Percentiles rank a stretch among this genome's conserved stretches.
These are phyloP conservation scores for Gryllus longicercus DNA, from an alignment of 2,888 invertebrate genomes.

Conservation along the genomic window DNA sequence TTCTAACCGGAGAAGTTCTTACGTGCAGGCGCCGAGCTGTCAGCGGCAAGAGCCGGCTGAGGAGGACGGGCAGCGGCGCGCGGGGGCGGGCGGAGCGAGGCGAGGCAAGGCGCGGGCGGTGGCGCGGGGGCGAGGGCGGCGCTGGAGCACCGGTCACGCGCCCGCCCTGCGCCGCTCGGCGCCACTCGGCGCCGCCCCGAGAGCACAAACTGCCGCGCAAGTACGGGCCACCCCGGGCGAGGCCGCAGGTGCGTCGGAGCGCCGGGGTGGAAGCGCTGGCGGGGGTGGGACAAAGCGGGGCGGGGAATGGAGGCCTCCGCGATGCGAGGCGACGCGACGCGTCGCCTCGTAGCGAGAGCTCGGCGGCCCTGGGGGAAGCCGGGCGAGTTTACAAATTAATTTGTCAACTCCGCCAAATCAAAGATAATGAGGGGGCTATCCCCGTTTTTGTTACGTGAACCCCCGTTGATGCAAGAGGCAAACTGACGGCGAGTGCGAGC, in stretches of 20 bases:
- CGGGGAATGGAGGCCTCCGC: not conserved
- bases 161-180: too few relatives aligned
- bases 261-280: not conserved
- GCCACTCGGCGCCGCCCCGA: too few relatives aligned
- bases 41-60: not conserved
- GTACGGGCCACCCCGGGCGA: too few relatives aligned
- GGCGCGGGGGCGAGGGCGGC: not conserved
- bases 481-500: not conserved
- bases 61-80: not conserved
- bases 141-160: too few relatives aligned
- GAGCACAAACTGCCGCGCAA: too few relatives aligned
- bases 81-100: not conserved
- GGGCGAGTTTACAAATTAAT: not conserved
- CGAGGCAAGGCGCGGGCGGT: not conserved
- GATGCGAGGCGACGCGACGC: not conserved
- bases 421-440: not conserved
- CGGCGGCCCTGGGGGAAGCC: not conserved
- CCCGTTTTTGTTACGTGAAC: not conserved
- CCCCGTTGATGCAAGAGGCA: not conserved
- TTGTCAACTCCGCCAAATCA: not conserved
- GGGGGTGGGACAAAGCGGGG: too few relatives aligned
- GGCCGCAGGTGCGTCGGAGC: not conserved
- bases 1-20: not conserved
- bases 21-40: not conserved
- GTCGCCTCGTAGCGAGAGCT: too few relatives aligned